These are phyloP conservation scores for Zoanthus sociatus DNA, from an alignment of 92 coral and sea anemone species.

Conservation along the genomic window DNA sequence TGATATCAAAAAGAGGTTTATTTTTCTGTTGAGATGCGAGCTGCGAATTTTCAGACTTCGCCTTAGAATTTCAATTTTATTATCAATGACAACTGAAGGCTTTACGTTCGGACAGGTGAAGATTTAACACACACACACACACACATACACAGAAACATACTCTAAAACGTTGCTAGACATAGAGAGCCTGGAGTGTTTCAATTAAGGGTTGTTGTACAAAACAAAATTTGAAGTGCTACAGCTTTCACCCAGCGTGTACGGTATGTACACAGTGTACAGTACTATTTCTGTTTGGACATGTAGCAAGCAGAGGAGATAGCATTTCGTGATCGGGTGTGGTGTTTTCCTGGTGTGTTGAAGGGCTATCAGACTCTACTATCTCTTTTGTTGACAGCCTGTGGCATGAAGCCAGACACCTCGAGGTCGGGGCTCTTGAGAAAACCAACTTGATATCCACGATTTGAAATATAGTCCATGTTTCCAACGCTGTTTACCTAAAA, in stretches of 20 bases:
- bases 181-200: slow-evolving; percentile 18
- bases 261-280: slow-evolving; percentile 41
- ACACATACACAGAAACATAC: neutral
- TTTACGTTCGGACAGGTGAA: slow-evolving; percentile 7
- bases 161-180: slow-evolving; percentile 1
- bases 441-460: slow-evolving; percentile 74
- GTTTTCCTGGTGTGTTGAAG: slow-evolving; percentile 63
- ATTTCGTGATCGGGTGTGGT: slow-evolving; percentile 91
- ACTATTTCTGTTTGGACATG: slow-evolving; percentile 8
- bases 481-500: slow-evolving; percentile 67
- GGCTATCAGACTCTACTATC: slow-evolving; percentile 80
- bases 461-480: slow-evolving; percentile 60
- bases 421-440: slow-evolving; percentile 75
- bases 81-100: neutral
- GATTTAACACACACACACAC: neutral
- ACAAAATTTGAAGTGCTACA: slow-evolving; percentile 42
- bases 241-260: slow-evolving; percentile 23
- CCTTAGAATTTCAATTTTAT: slow-evolving; percentile 8
- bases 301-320: slow-evolving; percentile 19
- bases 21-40: neutral
- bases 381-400: slow-evolving; percentile 83
- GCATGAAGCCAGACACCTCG: slow-evolving; percentile 79
- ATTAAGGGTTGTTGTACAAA: slow-evolving; percentile 8
- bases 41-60: neutral
- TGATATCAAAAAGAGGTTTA: neutral